Percentiles rank a stretch among this genome's conserved stretches.
These are phyloP conservation scores for Leptinotarsa undecemlineata DNA, from an alignment of 1,140 invertebrate genomes.

Conservation along the genomic window DNA sequence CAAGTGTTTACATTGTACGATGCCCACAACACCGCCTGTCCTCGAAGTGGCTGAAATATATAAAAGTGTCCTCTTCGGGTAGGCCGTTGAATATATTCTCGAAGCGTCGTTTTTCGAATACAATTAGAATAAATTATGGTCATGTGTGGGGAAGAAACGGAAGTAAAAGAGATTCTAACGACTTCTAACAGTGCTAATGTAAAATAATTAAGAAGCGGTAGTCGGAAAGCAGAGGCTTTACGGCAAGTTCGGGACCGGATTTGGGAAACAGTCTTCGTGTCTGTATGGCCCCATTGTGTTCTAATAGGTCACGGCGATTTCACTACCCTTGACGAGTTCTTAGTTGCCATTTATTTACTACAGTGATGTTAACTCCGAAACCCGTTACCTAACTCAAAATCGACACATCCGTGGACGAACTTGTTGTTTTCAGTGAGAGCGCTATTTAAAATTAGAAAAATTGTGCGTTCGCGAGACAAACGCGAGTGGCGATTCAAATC, in stretches of 20 bases:
- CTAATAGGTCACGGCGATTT: too few relatives aligned
- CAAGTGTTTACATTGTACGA: conserved; percentile 1
- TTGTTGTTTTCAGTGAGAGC: background rate
- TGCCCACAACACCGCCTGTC: conserved; percentile 12
- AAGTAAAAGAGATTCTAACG: conserved; percentile 23
- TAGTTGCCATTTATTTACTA: too few relatives aligned
- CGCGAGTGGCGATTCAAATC: conserved; percentile 5
- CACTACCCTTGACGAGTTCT: too few relatives aligned
- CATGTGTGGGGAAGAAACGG: conserved; percentile 28
- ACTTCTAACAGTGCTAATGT: conserved; percentile 22
- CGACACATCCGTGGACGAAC: background rate
- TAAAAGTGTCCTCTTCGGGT: conserved; percentile 10
- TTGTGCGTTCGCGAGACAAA: background rate
- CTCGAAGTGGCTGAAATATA: conserved; percentile 1
- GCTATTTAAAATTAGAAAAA: conserved; percentile 5
- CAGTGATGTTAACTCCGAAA: too few relatives aligned
- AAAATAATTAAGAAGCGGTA: background rate
- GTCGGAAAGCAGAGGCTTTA: background rate
- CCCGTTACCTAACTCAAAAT: too few relatives aligned
- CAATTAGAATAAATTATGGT: conserved; percentile 29
- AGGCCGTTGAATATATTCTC: conserved; percentile 21
- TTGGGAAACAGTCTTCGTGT: too few relatives aligned
- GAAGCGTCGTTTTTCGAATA: conserved; percentile 19
- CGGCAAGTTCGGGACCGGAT: too few relatives aligned
- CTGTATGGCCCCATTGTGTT: too few relatives aligned